Base-by-base conservation (phyloP, 2,888 invertebrate genomes). In the Pardosa pseudoannulata region DNA sequence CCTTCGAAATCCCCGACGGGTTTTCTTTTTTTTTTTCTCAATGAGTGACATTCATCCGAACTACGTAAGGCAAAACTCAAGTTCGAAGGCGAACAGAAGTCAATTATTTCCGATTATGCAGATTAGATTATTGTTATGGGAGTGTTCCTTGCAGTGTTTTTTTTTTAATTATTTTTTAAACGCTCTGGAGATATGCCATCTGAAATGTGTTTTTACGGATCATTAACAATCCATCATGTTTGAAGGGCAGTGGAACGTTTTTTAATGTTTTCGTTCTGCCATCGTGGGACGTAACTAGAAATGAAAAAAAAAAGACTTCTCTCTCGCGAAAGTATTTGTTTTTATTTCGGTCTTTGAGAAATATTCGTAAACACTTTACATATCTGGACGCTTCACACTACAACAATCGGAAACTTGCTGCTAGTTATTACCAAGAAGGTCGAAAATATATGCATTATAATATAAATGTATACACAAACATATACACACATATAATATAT, bases 81-180 rank as follows among this genome's bases (percentile, higher is more conserved):
- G 23, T 56, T 56, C 23, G 23, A 56, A 23, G 5, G 5, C 3
- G 19, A 56, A 56, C 56, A 56, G 56, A n/a, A 56, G 56, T 23
- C 56, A 56, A 56, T 56, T 56, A 56, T 56, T 56, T 19, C 11
- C 56, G 56, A 23, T 56, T 56, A 56, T 56, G 56, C 56, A 56
- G 56, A 56, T 56, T 56, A 23, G 2, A 46, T n/a, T 46, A 16
- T 46, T 9, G 46, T 9, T 7, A 16, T 46, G 13, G 46, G n/a
- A n/a, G n/a, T n/a, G n/a, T n/a, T n/a, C n/a, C 9, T 46, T 16
- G 7, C 9, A 16, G 46, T 46, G 9, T 23, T 23, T 19, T 23
- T 6, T 11, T 23, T 16, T 23, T 23, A 56, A 3, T 23, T 23
- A 46, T 13, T 23, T 1, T 1, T 1, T 56, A 23, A 19, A 23